These are phyloP conservation scores for Bubalus kerabau DNA, from an alignment of 2,113 vertebrate genomes.

Conservation along the genomic window DNA sequence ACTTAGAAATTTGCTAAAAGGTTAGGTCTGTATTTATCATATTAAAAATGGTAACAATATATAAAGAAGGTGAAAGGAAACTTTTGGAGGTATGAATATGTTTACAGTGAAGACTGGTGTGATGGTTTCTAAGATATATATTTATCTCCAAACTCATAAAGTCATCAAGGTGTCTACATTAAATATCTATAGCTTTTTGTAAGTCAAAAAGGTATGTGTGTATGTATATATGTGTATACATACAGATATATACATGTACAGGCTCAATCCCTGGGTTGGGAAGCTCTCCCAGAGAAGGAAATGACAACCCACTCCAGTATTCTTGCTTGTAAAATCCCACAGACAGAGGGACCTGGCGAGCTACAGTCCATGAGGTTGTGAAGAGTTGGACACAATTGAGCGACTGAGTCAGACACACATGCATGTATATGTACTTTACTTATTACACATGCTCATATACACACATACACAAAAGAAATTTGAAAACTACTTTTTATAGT, in stretches of 20 bases:
- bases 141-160: neutral
- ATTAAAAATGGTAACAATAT: neutral
- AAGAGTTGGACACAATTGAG: neutral
- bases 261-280: neutral
- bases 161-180: neutral
- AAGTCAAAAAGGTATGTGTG: neutral
- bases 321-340: neutral
- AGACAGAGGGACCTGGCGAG: neutral
- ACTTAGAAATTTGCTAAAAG: neutral
- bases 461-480: neutral
- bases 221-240: too few species aligned
- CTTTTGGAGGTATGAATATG: neutral
- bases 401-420: neutral
- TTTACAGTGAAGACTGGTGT: neutral
- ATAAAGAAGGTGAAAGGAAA: neutral
- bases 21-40: neutral
- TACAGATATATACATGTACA: neutral
- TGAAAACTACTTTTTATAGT: neutral
- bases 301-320: neutral
- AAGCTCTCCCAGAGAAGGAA: neutral
- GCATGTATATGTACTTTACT: neutral
- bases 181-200: neutral
- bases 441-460: neutral
- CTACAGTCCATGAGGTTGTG: neutral
- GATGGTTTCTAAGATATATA: neutral